These are phyloP conservation scores for Mesorhabditis spiculigera DNA, from an alignment of 2,888 invertebrate species.

Conservation along the genomic window DNA sequence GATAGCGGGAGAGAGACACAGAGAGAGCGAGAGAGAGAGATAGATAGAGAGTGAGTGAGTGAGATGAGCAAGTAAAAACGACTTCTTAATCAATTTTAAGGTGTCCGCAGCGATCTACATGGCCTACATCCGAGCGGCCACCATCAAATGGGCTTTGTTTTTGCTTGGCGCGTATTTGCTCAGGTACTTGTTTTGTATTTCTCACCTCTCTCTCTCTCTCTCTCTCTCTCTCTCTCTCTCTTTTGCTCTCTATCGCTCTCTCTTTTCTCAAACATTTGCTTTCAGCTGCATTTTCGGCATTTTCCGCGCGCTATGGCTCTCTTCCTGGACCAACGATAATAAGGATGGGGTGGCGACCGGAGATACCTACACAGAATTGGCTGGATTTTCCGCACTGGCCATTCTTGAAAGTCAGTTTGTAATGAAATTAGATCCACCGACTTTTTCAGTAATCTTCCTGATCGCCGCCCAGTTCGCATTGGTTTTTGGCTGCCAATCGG, in stretches of 20 bases:
- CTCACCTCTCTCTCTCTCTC: neutral
- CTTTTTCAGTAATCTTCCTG: neutral
- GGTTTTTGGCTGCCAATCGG: neutral
- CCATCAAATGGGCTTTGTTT: neutral
- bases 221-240: neutral
- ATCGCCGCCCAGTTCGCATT: neutral
- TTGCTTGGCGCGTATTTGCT: neutral
- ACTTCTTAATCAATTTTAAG: neutral
- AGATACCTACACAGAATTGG: neutral
- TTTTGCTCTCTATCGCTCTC: too few relatives aligned
- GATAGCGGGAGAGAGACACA: too few relatives aligned
- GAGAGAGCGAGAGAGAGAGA: neutral
- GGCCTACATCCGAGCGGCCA: neutral
- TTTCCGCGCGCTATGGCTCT: conserved; percentile 26
- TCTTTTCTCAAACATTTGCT: too few relatives aligned
- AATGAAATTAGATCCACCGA: neutral
- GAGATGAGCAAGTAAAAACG: too few relatives aligned
- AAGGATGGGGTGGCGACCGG: conserved; percentile 9
- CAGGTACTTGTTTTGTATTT: neutral
- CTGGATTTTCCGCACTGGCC: neutral
- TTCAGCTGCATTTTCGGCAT: neutral
- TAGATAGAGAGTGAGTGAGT: neutral
- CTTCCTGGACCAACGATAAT: conserved; percentile 30
- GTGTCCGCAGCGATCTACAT: neutral
- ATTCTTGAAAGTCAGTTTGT: neutral